Evolutionary conservation across 2,113 vertebrate genomes (phyloP).

Genomic region (Myanophis thanlyinensis): DNA sequence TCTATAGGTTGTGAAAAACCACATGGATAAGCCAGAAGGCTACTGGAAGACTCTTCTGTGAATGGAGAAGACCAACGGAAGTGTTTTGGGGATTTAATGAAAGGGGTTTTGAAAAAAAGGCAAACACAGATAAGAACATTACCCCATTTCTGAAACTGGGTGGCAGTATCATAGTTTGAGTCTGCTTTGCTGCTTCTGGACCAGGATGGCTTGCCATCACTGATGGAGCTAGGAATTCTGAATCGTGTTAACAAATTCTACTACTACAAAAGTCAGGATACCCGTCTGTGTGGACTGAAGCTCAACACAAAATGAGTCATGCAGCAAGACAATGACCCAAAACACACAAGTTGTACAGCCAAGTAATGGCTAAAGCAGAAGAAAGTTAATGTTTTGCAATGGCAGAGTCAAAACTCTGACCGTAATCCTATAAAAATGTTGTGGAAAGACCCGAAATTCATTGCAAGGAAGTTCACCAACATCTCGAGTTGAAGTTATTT

Average conservation of each 20-base stretch:
- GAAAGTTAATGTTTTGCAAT: neutral
- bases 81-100: neutral
- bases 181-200: neutral
- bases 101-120: neutral
- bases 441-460: neutral
- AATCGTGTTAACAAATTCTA: neutral
- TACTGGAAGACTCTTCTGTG: neutral
- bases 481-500: neutral
- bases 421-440: neutral
- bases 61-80: neutral
- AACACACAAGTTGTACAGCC: neutral
- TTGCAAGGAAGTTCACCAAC: neutral
- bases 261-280: neutral
- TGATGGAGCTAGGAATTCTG: neutral
- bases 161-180: neutral
- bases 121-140: neutral
- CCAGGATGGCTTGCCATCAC: neutral
- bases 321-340: neutral
- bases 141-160: neutral
- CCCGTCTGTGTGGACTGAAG: neutral
- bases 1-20: neutral
- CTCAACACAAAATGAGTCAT: neutral
- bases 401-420: neutral
- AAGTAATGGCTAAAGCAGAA: neutral
- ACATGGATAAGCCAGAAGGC: neutral